phyloP scores from a whole-genome alignment of 2,113 vertebrate species.

The Phrynocephalus versicolor region DNA sequence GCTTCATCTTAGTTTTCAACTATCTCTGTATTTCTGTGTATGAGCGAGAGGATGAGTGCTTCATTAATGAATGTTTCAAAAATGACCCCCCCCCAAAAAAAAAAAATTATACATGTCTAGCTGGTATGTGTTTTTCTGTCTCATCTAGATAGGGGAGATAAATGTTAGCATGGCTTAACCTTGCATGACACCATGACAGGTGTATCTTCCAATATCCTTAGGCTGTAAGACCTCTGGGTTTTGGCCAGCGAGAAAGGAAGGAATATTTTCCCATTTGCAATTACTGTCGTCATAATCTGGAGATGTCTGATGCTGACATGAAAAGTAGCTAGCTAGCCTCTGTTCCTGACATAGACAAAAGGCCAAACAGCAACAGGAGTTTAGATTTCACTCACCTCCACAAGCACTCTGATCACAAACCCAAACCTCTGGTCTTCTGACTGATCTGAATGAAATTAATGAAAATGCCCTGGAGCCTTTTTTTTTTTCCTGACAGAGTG shows the following conservation, averaged over 20 bases:
- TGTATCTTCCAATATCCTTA: neutral
- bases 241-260: neutral
- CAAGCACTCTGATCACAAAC: neutral
- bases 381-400: neutral
- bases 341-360: neutral
- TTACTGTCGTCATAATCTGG: neutral
- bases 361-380: neutral
- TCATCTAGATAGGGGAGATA: neutral
- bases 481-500: neutral
- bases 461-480: neutral
- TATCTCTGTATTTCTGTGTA: neutral
- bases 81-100: neutral
- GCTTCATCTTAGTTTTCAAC: neutral
- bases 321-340: neutral
- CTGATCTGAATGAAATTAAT: neutral
- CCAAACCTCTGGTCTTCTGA: neutral
- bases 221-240: slow-evolving; percentile 9
- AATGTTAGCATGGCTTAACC: neutral
- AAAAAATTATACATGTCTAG: neutral
- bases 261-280: neutral
- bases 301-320: accelerated
- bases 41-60: neutral
- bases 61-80: neutral
- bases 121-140: slow-evolving; percentile 1
- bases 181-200: neutral